Conservation (phyloP, 2,888 invertebrate genomes). For the Drosophila sordidapex region DNA sequence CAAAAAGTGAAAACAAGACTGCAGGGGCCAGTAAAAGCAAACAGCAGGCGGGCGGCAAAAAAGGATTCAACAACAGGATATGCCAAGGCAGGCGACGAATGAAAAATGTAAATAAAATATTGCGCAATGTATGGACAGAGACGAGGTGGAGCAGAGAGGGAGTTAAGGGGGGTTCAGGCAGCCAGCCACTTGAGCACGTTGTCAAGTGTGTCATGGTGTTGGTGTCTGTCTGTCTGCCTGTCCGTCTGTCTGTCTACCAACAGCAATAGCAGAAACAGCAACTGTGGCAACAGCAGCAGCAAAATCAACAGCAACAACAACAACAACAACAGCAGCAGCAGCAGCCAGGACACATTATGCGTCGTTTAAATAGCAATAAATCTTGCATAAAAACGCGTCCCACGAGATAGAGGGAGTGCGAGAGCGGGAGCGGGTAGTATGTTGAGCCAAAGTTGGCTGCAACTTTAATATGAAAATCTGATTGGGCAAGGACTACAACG, state of each 20-base stretch:
- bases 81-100: constrained; percentile 72
- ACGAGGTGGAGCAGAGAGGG: constrained; percentile 2
- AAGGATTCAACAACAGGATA: constrained; percentile 75
- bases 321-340: constrained; percentile 43
- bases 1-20: constrained; percentile 27
- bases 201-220: constrained; percentile 65
- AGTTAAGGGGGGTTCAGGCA: constrained; percentile 22
- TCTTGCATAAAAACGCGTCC: constrained; percentile 79
- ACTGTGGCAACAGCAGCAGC: constrained; percentile 37
- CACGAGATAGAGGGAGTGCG: background rate
- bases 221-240: constrained; percentile 33
- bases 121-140: constrained; percentile 54
- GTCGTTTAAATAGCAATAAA: constrained; percentile 83
- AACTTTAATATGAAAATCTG: constrained; percentile 77
- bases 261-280: constrained; percentile 40
- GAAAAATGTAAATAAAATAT: constrained; percentile 80
- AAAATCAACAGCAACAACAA: constrained; percentile 17
- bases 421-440: background rate
- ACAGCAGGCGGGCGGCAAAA: constrained; percentile 71
- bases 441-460: constrained; percentile 55
- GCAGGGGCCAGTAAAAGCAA: constrained; percentile 62
- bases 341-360: constrained; percentile 73
- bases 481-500: constrained; percentile 61
- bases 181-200: constrained; percentile 77
- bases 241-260: constrained; percentile 47